A percentile compares a stretch with the other conserved stretches of the same genome.
Evolutionary conservation across 2,888 invertebrate species (phyloP).

Genomic region (Sinodicranocentrus sp.): DNA sequence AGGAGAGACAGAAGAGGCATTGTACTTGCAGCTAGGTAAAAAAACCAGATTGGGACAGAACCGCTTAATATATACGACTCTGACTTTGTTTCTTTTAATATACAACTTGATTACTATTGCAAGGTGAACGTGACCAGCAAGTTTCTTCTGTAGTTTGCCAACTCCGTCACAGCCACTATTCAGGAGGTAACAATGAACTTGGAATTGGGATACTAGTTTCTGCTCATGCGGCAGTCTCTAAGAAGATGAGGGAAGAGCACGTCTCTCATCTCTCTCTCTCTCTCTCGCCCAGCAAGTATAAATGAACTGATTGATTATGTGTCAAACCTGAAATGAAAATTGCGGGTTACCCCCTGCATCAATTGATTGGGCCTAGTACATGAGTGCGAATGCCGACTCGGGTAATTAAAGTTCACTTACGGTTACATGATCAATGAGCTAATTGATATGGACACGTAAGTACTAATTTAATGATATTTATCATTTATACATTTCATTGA

Average conservation of each 20-base stretch:
- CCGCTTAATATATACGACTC: slow-evolving; percentile 6
- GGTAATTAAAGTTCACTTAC: no score
- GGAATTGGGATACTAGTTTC: not conserved
- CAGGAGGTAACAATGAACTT: slow-evolving; percentile 18
- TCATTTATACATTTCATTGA: no score
- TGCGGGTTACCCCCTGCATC: not conserved
- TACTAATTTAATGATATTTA: no score
- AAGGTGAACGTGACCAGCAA: slow-evolving; percentile 63
- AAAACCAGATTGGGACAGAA: no score
- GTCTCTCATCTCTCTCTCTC: no score
- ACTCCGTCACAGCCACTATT: not conserved
- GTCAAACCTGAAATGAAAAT: not conserved
- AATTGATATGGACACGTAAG: slow-evolving; percentile 1
- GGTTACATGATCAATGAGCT: not conserved
- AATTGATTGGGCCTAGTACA: not conserved
- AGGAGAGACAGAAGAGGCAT: not conserved
- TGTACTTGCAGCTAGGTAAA: no score
- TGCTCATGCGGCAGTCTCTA: not conserved
- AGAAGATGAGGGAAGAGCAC: no score
- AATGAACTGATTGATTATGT: slow-evolving; percentile 12
- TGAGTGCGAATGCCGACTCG: no score
- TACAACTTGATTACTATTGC: not conserved
- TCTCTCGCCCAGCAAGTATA: not conserved
- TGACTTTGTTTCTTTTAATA: slow-evolving; percentile 20
- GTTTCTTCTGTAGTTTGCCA: slow-evolving; percentile 29